These are phyloP conservation scores for Coccyzus lansbergi DNA, from an alignment of 2,797 vertebrate genomes.

Conservation along the genomic window DNA sequence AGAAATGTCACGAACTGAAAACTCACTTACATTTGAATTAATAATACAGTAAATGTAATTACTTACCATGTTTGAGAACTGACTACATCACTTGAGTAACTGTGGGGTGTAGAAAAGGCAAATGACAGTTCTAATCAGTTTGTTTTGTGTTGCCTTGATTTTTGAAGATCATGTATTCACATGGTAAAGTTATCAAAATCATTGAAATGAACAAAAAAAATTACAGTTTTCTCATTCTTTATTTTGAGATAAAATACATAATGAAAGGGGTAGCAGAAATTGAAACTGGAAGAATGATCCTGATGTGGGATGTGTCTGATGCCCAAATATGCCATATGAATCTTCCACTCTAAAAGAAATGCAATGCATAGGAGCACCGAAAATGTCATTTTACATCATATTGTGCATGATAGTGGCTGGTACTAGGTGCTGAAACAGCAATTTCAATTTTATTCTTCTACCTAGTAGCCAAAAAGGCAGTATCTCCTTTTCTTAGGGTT, in stretches of 20 bases:
- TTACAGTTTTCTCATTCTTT: not conserved
- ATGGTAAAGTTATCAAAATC: not conserved
- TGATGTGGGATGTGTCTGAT: not conserved
- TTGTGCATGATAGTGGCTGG: not conserved
- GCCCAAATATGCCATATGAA: not conserved
- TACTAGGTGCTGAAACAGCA: not conserved
- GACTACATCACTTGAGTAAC: not conserved
- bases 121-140: not conserved
- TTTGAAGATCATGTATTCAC: not conserved
- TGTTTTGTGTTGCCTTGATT: not conserved
- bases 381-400: not conserved
- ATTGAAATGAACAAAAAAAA: not conserved
- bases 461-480: not conserved
- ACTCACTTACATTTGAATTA: not conserved
- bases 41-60: not conserved
- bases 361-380: not conserved
- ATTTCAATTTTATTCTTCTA: not conserved
- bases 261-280: not conserved
- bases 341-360: not conserved
- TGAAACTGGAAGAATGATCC: not conserved
- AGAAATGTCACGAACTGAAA: not conserved
- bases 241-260: not conserved
- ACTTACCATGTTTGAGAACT: not conserved
- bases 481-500: not conserved
- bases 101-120: not conserved